These are phyloP conservation scores for Drosophila kuntzei DNA, from an alignment of 2,888 invertebrate genomes.

Conservation along the genomic window DNA sequence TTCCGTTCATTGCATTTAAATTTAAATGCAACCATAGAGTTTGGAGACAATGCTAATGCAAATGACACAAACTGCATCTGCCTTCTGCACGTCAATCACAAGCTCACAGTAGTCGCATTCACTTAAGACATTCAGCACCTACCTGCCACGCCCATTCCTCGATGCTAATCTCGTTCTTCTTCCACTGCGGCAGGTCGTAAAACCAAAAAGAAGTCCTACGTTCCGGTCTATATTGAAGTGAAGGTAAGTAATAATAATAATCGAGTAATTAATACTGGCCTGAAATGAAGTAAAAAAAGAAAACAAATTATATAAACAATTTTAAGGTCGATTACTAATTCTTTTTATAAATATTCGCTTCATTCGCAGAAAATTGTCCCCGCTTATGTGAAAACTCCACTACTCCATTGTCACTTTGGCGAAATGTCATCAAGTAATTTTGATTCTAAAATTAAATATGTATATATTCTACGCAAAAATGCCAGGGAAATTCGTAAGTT, in stretches of 20 bases:
- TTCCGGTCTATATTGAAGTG: slow-evolving; percentile 83
- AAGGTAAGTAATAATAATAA: slow-evolving; percentile 73
- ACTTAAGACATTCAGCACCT: slow-evolving; percentile 29
- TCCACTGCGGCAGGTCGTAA: slow-evolving; percentile 48
- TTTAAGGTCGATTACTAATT: neutral
- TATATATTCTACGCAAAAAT: slow-evolving; percentile 91
- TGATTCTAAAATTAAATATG: slow-evolving; percentile 87
- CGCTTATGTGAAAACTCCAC: slow-evolving; percentile 90
- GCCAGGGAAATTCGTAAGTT: slow-evolving; percentile 87
- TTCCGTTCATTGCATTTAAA: slow-evolving; percentile 80
- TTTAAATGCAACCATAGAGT: slow-evolving; percentile 69
- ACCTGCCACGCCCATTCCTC: slow-evolving; percentile 45
- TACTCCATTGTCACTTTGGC: slow-evolving; percentile 90
- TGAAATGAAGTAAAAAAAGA: neutral
- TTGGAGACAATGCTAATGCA: slow-evolving; percentile 59
- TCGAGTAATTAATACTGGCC: neutral
- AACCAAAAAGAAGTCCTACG: slow-evolving; percentile 79
- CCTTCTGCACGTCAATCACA: slow-evolving; percentile 63
- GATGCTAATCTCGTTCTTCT: slow-evolving; percentile 16
- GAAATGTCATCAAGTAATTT: slow-evolving; percentile 86
- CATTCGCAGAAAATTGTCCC: slow-evolving; percentile 88
- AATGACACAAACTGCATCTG: slow-evolving; percentile 55
- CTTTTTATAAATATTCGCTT: neutral
- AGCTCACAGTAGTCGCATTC: slow-evolving; percentile 53
- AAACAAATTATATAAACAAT: neutral